Evolutionary conservation across 2,113 vertebrate species (phyloP).

Genomic region (Pangasianodon hypophthalmus): DNA sequence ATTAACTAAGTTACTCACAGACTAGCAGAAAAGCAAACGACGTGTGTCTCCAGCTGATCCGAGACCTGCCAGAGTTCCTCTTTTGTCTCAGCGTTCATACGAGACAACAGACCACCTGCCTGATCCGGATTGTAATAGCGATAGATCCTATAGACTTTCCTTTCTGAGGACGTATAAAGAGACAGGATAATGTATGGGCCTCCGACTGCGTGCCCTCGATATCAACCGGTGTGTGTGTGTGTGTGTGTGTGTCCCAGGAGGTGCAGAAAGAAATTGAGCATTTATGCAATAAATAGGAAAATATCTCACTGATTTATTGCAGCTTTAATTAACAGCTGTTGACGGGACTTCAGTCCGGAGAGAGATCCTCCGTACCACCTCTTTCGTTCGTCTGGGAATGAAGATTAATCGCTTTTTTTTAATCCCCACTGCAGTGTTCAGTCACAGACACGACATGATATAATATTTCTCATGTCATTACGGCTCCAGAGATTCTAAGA

Average conservation of each 20-base stretch:
- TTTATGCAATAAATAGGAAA: conserved; percentile 10
- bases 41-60: conserved; percentile 47
- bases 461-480: neutral
- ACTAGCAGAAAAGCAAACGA: conserved; percentile 48
- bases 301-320: conserved; percentile 32
- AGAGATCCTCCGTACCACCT: neutral
- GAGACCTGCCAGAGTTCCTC: conserved; percentile 39
- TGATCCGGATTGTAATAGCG: neutral
- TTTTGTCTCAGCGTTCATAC: conserved; percentile 30
- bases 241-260: conserved; percentile 7
- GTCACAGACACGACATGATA: neutral
- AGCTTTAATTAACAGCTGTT: conserved; percentile 7
- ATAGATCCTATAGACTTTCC: neutral
- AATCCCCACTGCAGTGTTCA: conserved; percentile 8
- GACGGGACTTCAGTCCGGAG: neutral
- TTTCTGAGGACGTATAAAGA: neutral
- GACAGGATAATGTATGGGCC: neutral
- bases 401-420: conserved; percentile 9
- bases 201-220: neutral
- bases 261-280: neutral
- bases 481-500: neutral
- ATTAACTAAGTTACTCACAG: conserved; percentile 57
- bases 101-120: conserved; percentile 38
- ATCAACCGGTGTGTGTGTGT: conserved; percentile 23
- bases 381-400: neutral